Base-by-base conservation (phyloP, 2,797 vertebrate genomes). In the Lophius americanus region DNA sequence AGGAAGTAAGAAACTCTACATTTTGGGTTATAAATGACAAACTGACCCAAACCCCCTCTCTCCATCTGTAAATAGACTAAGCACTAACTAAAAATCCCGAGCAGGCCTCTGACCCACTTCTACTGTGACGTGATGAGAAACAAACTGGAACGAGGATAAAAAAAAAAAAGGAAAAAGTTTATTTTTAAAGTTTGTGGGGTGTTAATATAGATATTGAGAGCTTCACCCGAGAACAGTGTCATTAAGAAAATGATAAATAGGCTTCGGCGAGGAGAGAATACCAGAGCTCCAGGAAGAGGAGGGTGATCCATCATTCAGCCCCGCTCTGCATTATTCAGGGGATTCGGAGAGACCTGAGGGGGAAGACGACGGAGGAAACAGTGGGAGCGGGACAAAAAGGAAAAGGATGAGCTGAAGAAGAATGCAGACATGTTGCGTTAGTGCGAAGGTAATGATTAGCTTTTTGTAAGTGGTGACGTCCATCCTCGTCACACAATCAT, bases 321-420 rank as follows among this genome's bases (percentile, higher is more conserved):
- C 78, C 51, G 4, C 3, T 73, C 85, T 92, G 73, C 88, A 91
- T 92, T 92, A 92, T 92, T 92, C 79, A 92, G 83, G 87, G 75
- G 64, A 52, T 87, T 87, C 67, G 76, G 81, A 84, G 73, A 78
- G 68, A 85, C 87, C 85, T 87, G 42, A 64, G 78, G 83, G 89
- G 84, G 85, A 86, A 87, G 82, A 78, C 77, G 85, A 69, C 75
- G 83, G 37, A 68, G 60, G 63, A 73, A 78, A 75, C 68, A 74
- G 75, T 52, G 67, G 61, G 39, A 82, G 38, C n/a, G 77, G 66
- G 72, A 53, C 68, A 68, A 69, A 69, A 77, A 69, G 23, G 35
- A 46, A 71, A 72, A 46, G 33, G 51, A 79, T 50, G 70, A 73
- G 44, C 7, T 46, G 43, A 73, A 83, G 76, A 90, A 81, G 73